Evolutionary conservation across 92 coral and sea anemone species (phyloP), one percentile per base, ranked within the genome.

Genomic region (Diadumene lineata): DNA sequence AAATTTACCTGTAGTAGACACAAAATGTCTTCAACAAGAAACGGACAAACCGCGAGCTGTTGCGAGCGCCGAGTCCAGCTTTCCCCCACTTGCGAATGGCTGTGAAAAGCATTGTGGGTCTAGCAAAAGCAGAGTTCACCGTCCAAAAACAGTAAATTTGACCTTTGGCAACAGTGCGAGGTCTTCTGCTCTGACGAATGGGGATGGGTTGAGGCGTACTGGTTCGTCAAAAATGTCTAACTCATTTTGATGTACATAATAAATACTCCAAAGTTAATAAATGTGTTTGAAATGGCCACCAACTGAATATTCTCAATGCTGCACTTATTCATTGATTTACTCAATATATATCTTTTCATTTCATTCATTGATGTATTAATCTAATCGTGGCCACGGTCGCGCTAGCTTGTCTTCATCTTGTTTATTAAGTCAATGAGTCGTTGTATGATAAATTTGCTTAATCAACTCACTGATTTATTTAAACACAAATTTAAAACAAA

Each of bases 71-170:
- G 58, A 53, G 22, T 22, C 65, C 31, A 60, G 31, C 29, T 60
- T 53, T 23, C 58, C 58, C 19, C 58, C 58, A 21, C 10, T 53
- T 53, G 58, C 58, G 58, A 53, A 53, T 3, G 24, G 58, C 18
- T 15, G 4, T 23, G 58, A 21, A 38, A 38, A 38, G 48, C 6
- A 38, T 6, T 38, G 48, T 60, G 32, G 4, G 32, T 26, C 65
- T 7, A 60, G 17, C 16, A 22, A 22, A 23, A 27, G 65, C 32
- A 60, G 65, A 23, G 32, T 60, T 2, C 65, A 60, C 17, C 29
- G 65, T 7, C 65, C 65, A 2, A 60, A 60, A 21, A 60, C 65
- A 60, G 65, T 60, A 6, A 60, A 60, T 60, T 27, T 60, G 32
- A 60, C 65, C 2, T 60, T 60, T 27, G 32, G 31, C 4, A 60